phyloP scores from a whole-genome alignment of 2,888 invertebrate species.

The Oeneis ivallda region DNA sequence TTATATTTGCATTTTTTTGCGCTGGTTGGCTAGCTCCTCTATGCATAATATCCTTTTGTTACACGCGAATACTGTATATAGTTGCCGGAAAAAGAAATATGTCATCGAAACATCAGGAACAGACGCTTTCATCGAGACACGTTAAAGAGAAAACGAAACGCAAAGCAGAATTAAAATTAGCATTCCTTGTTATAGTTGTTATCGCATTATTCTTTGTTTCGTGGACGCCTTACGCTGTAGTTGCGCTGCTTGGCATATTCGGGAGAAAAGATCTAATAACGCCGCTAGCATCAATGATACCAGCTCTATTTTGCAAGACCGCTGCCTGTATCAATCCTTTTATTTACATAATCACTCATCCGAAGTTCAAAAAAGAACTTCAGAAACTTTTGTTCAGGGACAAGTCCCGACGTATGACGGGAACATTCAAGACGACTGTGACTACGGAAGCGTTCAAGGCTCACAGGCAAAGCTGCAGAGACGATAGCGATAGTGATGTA shows the following conservation, averaged over 20 bases:
- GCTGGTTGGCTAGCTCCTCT: slow-evolving; percentile 90
- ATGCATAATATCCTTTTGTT: slow-evolving; percentile 86
- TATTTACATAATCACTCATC: slow-evolving; percentile 90
- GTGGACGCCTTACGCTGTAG: slow-evolving; percentile 91
- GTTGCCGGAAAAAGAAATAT: slow-evolving; percentile 80
- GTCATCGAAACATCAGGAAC: slow-evolving; percentile 69
- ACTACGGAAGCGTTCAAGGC: slow-evolving; percentile 58
- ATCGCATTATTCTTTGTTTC: slow-evolving; percentile 89
- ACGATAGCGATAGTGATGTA: slow-evolving; percentile 74
- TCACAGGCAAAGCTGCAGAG: slow-evolving; percentile 62
- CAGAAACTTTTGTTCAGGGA: slow-evolving; percentile 67
- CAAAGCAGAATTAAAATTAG: slow-evolving; percentile 87
- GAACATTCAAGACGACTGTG: slow-evolving; percentile 64
- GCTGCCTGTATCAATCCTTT: slow-evolving; percentile 92
- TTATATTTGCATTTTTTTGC: slow-evolving; percentile 88
- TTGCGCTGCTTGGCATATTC: slow-evolving; percentile 87
- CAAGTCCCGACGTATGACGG: slow-evolving; percentile 65
- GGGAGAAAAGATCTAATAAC: slow-evolving; percentile 84
- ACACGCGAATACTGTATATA: slow-evolving; percentile 85
- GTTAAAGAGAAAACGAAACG: slow-evolving; percentile 84
- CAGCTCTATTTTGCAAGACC: slow-evolving; percentile 90
- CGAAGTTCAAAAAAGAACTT: slow-evolving; percentile 86
- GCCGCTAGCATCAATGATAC: slow-evolving; percentile 87
- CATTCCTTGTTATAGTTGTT: slow-evolving; percentile 85
- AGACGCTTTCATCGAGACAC: slow-evolving; percentile 78